Evolutionary conservation across 1,140 invertebrate species (phyloP).

Genomic region (Anadara kagoshimensis): DNA sequence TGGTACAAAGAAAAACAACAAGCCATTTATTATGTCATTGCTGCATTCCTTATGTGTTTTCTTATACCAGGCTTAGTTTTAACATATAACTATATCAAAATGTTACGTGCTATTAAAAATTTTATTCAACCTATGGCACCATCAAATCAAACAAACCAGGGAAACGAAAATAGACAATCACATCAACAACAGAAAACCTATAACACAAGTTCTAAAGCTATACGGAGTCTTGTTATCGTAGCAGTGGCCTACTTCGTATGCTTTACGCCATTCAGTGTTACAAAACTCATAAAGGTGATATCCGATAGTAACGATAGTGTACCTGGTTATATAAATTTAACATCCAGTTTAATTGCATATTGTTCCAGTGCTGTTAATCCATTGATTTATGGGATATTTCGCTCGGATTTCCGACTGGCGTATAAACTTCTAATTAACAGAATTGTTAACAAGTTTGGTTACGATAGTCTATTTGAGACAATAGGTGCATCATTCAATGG

Average conservation of each 20-base stretch:
- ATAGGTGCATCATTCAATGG: too few species aligned
- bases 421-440: slow-evolving; percentile 35
- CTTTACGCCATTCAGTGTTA: slow-evolving; percentile 73
- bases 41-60: slow-evolving; percentile 71
- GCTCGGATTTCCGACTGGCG: slow-evolving; percentile 67
- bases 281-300: slow-evolving; percentile 71
- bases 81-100: slow-evolving; percentile 57
- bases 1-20: slow-evolving; percentile 61
- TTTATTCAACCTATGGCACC: slow-evolving; percentile 3
- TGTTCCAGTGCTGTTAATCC: slow-evolving; percentile 70
- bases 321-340: slow-evolving; percentile 64
- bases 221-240: slow-evolving; percentile 68
- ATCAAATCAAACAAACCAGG: not conserved
- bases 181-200: slow-evolving; percentile 34
- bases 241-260: slow-evolving; percentile 70
- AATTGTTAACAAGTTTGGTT: too few species aligned
- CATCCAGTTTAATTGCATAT: slow-evolving; percentile 65
- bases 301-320: slow-evolving; percentile 36
- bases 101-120: slow-evolving; percentile 53
- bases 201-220: slow-evolving; percentile 59
- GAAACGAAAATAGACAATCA: not conserved
- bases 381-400: slow-evolving; percentile 72
- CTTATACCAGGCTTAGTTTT: slow-evolving; percentile 64
- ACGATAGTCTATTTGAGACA: too few species aligned
- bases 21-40: slow-evolving; percentile 64